A percentile compares a stretch with the other conserved stretches of the same genome.
Conservation (phyloP, 2,888 invertebrate species). For the Hyposoter didymator region DNA sequence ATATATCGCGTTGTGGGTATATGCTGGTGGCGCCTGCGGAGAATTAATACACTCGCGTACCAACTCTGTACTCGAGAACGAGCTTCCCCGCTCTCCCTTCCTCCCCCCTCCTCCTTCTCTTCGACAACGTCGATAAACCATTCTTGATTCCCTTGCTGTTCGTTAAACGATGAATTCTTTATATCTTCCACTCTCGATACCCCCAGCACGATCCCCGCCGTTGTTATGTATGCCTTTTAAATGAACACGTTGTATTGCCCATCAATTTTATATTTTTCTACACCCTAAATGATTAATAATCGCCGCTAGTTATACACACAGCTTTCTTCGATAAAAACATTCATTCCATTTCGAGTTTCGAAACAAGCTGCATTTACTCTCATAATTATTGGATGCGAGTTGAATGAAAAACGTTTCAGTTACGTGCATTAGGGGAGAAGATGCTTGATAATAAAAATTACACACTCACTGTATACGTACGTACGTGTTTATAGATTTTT, state of each 20-base stretch:
- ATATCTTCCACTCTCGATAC: constrained; percentile 15
- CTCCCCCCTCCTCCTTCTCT: constrained; percentile 15
- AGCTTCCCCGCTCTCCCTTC: constrained; percentile 34
- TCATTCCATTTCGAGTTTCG: background rate
- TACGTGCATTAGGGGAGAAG: background rate
- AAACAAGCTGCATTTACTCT: background rate
- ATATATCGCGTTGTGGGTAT: constrained; percentile 5
- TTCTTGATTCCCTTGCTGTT: constrained; percentile 27
- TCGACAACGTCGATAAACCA: constrained; percentile 46
- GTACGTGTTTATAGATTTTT: background rate
- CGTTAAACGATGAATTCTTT: constrained; percentile 44
- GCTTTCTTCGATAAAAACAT: background rate
- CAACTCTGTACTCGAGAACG: constrained; percentile 37
- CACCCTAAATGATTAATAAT: background rate
- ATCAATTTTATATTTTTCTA: constrained; percentile 5
- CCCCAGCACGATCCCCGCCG: background rate
- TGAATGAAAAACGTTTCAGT: background rate
- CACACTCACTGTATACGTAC: background rate
- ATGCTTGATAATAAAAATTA: background rate
- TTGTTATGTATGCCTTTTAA: constrained; percentile 16
- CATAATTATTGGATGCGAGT: background rate
- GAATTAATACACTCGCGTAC: constrained; percentile 55
- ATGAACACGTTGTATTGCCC: constrained; percentile 1
- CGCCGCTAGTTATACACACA: background rate
- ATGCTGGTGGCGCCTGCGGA: constrained; percentile 44